Conservation (phyloP, 2,113 vertebrate genomes). For the Oophaga pumilio region DNA sequence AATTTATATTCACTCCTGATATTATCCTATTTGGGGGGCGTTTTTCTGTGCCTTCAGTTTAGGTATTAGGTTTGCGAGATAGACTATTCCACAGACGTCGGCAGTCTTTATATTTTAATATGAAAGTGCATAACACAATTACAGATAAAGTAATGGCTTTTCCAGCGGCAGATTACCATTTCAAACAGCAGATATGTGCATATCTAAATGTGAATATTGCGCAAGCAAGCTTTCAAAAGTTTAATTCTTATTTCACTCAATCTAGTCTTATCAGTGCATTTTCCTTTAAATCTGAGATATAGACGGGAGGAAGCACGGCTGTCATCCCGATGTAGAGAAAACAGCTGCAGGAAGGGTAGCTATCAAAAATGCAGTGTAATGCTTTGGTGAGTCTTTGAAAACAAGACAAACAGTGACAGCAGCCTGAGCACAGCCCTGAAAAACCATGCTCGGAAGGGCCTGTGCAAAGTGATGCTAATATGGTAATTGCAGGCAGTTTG, state of each 20-base stretch:
- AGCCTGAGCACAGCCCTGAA: constrained; percentile 23
- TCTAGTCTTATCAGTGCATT: constrained; percentile 15
- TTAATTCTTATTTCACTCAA: constrained; percentile 6
- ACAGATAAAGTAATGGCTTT: constrained; percentile 8
- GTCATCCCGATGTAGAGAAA: constrained; percentile 29
- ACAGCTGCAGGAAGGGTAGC: constrained; percentile 30
- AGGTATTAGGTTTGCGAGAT: not conserved
- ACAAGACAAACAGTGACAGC: constrained; percentile 57
- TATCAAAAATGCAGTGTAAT: constrained; percentile 55
- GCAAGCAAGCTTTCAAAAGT: not conserved
- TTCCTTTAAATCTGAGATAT: constrained; percentile 1
- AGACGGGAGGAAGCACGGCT: not conserved
- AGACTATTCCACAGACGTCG: not conserved
- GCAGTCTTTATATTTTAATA: not conserved
- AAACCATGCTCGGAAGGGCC: constrained; percentile 21
- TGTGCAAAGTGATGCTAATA: constrained; percentile 62
- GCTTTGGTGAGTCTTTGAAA: constrained; percentile 50
- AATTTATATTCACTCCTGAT: not conserved
- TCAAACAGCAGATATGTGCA: constrained; percentile 13
- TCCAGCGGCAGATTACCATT: constrained; percentile 5
- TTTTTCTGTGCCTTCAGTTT: not conserved
- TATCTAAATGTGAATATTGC: constrained; percentile 3
- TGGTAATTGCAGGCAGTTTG: constrained; percentile 61
- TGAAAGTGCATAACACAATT: constrained; percentile 15
- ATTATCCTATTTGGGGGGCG: not conserved